A percentile compares a stretch with the other conserved stretches of the same genome.
These are phyloP conservation scores for Apis laboriosa DNA, from an alignment of 1,140 invertebrate species.

Conservation along the genomic window DNA sequence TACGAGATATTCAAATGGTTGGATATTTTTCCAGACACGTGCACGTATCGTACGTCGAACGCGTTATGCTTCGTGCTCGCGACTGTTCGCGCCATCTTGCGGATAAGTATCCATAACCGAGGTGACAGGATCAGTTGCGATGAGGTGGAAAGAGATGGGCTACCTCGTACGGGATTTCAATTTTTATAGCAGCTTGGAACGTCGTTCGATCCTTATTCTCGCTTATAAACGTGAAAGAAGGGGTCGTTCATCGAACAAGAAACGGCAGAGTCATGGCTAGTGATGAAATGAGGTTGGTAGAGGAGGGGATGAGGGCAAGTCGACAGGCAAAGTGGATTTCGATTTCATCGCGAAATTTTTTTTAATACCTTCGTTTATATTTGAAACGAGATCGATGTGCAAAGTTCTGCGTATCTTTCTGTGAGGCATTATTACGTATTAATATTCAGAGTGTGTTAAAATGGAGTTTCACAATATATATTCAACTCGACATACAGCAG, in stretches of 20 bases:
- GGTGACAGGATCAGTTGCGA: constrained; percentile 45
- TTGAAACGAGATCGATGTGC: not conserved
- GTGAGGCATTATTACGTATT: too few species aligned
- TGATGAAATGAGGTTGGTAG: constrained; percentile 8
- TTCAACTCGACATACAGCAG: too few species aligned
- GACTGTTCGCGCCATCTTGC: constrained; percentile 37
- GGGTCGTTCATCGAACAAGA: not conserved
- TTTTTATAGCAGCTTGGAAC: constrained; percentile 53
- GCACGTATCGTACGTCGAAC: not conserved
- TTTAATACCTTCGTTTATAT: not conserved
- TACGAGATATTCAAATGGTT: constrained; percentile 10
- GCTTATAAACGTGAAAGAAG: constrained; percentile 65
- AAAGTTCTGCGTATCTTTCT: too few species aligned
- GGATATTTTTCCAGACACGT: not conserved
- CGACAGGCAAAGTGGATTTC: not conserved
- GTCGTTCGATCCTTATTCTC: constrained; percentile 57
- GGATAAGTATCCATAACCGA: constrained; percentile 49
- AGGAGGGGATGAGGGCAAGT: not conserved
- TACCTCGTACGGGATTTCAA: constrained; percentile 55
- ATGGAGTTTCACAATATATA: too few species aligned
- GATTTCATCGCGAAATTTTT: not conserved
- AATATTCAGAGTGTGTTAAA: too few species aligned
- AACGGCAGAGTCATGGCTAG: constrained; percentile 20
- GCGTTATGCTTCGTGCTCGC: not conserved
- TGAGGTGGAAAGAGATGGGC: constrained; percentile 2